phyloP scores from a whole-genome alignment of 1,140 invertebrate genomes.

The Drosophila nannoptera region DNA sequence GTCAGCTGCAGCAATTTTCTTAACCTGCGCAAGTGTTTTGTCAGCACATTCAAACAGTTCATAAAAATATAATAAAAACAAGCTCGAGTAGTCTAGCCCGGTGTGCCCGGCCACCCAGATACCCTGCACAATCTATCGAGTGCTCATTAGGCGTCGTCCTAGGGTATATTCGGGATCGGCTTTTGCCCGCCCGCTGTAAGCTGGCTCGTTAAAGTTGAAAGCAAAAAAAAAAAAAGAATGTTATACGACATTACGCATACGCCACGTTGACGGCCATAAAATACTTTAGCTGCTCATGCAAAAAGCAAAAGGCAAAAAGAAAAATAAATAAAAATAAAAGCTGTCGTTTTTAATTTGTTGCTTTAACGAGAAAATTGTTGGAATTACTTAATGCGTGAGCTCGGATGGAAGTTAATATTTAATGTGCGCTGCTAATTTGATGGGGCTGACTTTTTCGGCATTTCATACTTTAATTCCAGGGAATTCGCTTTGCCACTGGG shows the following conservation, averaged over 20 bases:
- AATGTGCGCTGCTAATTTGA: slow-evolving; percentile 37
- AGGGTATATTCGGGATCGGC: too few relatives aligned
- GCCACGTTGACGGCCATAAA: slow-evolving; percentile 35
- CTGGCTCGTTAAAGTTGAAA: slow-evolving; percentile 1
- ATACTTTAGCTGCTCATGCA: slow-evolving; percentile 31
- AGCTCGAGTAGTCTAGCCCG: neutral
- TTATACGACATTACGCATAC: slow-evolving; percentile 34
- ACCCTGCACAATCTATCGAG: neutral
- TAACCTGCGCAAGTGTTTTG: slow-evolving; percentile 52
- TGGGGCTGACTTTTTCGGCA: slow-evolving; percentile 6
- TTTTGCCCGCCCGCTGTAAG: neutral
- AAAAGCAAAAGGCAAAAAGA: neutral
- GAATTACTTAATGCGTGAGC: slow-evolving; percentile 29
- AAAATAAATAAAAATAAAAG: neutral
- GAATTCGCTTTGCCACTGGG: slow-evolving; percentile 1
- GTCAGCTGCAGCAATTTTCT: slow-evolving; percentile 47
- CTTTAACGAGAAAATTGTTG: slow-evolving; percentile 44
- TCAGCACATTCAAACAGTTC: slow-evolving; percentile 54
- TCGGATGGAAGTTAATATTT: slow-evolving; percentile 40
- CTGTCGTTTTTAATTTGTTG: slow-evolving; percentile 45
- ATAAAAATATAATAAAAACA: slow-evolving; percentile 54
- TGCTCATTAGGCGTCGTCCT: too few relatives aligned
- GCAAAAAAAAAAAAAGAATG: slow-evolving; percentile 14
- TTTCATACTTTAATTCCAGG: slow-evolving; percentile 12
- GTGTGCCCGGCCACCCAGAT: neutral